Percentiles rank a stretch among this genome's conserved stretches.
phyloP scores from a whole-genome alignment of 2,113 vertebrate species.

The Dicrurus megarhynchus region DNA sequence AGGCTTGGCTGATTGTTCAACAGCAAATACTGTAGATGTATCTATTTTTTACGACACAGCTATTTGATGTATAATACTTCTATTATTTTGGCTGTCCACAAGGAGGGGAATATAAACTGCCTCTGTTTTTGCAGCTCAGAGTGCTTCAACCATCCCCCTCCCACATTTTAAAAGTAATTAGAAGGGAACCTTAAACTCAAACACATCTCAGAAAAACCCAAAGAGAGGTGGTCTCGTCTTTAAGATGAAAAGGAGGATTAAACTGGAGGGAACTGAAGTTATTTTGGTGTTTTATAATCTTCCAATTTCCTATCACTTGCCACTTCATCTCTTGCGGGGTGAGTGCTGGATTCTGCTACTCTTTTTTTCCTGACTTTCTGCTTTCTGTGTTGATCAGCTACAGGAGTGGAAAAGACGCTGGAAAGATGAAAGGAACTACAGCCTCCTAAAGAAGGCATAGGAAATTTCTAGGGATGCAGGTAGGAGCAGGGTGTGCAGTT shows the following conservation, averaged over 20 bases:
- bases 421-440: background rate
- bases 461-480: background rate
- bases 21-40: background rate
- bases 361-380: background rate
- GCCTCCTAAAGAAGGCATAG: background rate
- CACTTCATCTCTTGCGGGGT: background rate
- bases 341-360: background rate
- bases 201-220: background rate
- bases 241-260: background rate
- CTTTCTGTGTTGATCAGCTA: background rate
- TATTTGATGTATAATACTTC: background rate
- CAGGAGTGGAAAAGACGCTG: background rate
- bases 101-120: background rate
- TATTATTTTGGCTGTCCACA: background rate
- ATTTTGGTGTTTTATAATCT: background rate
- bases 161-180: background rate
- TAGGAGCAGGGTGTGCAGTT: background rate
- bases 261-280: background rate
- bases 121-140: background rate
- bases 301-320: slow-evolving; percentile 3
- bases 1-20: background rate
- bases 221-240: background rate
- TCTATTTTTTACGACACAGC: background rate
- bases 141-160: background rate
- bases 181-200: background rate